Base-by-base conservation (phyloP, 1,140 invertebrate genomes). In the Pseudoatta argentina region DNA sequence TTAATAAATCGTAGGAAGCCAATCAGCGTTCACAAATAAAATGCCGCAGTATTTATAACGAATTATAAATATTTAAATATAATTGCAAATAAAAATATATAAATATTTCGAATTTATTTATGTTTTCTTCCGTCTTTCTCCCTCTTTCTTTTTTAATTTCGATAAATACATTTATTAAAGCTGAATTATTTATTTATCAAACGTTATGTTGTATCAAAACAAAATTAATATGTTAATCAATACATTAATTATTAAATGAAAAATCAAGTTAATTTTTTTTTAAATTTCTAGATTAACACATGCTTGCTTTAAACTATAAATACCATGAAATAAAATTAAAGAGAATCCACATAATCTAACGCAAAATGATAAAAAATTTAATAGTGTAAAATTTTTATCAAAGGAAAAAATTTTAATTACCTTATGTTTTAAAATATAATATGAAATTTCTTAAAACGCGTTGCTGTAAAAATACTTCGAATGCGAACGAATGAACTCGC, bases 1-100 rank as follows among this genome's bases (percentile, higher is more conserved):
- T 73, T 21, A 63, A 77, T 48, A 66, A 78, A 78, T 78, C 24
- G 18, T 12, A 39, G 12, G 16, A 30, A 76, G 21, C 55, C 14
- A 7, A 21, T 21, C 18, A 7, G 5, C 6, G 16, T 3, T 61
- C 7, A 30, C 16, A 64, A 48, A 77, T 27, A 51, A 72, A 72
- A 34, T 63, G 24, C 10, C n/a, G 16, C 5, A 3, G 16, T 24
- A 44, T 63, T 21, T 24, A 44, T 76, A n/a, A 12, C 21, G 1
- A 16, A 63, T 16, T 44, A 21, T 21, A 63, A 24, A 75, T 39
- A 75, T 57, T 34, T 76, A 24, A 21, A 34, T 75, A 39, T 63
- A 24, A 76, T 76, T 7, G 10, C 7, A 12, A 76, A 39, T 63
- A n/a, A 44, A 76, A 27, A 8, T 39, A 4, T 8, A 44, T 39